Evolutionary conservation across 2,113 vertebrate genomes (phyloP).

Genomic region (Ifrita kowaldi): DNA sequence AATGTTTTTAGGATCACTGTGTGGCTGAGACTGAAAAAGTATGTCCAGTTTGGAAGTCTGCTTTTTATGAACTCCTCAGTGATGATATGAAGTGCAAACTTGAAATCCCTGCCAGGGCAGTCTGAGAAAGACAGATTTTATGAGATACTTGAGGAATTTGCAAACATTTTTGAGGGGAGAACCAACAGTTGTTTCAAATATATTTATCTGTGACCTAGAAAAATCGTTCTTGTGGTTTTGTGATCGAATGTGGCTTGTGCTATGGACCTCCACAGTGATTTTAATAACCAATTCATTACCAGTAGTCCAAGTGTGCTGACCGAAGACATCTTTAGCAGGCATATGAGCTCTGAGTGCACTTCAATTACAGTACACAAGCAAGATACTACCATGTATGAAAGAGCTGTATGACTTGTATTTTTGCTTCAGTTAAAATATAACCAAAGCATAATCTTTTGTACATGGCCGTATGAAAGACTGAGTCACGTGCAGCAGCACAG

Average conservation of each 20-base stretch:
- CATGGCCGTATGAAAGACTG: not conserved
- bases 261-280: not conserved
- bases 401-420: not conserved
- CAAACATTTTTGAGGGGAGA: not conserved
- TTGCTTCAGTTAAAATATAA: constrained; percentile 34
- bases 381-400: not conserved
- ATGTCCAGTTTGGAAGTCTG: not conserved
- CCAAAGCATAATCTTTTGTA: not conserved
- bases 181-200: not conserved
- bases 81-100: not conserved
- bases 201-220: not conserved
- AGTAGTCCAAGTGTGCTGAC: not conserved
- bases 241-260: not conserved
- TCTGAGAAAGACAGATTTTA: constrained; percentile 5
- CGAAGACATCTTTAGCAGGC: not conserved
- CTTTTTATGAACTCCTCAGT: not conserved
- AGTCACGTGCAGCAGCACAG: not conserved
- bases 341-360: not conserved
- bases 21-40: not conserved
- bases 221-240: constrained; percentile 9
- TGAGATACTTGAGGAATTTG: not conserved
- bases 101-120: not conserved
- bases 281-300: not conserved
- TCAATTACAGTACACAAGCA: not conserved
- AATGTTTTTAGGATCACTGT: not conserved